These are phyloP conservation scores for Drosophila carrolli DNA, from an alignment of 1,140 invertebrate genomes.

Conservation along the genomic window DNA sequence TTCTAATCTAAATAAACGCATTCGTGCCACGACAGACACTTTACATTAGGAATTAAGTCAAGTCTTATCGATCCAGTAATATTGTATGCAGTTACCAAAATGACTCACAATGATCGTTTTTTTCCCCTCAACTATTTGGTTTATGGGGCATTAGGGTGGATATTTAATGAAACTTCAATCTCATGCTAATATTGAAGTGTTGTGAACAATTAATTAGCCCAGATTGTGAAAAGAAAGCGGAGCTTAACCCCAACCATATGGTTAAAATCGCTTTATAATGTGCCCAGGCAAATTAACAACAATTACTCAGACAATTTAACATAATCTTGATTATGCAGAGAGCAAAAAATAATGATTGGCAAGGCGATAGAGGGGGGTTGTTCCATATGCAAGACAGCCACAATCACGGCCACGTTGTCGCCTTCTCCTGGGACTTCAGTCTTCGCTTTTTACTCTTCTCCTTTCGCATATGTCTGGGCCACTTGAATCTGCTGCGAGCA, in stretches of 20 bases:
- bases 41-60: slow-evolving; percentile 9
- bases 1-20: slow-evolving; percentile 1
- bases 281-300: slow-evolving; percentile 76
- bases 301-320: slow-evolving; percentile 82
- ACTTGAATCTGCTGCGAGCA: slow-evolving; percentile 53
- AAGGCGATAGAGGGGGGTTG: slow-evolving; percentile 19
- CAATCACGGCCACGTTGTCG: slow-evolving; percentile 51
- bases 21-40: slow-evolving; percentile 8
- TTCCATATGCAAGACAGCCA: slow-evolving; percentile 52
- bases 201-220: slow-evolving; percentile 64
- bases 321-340: slow-evolving; percentile 78
- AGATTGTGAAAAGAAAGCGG: slow-evolving; percentile 68
- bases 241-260: slow-evolving; percentile 70
- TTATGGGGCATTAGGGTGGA: slow-evolving; percentile 6
- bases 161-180: slow-evolving; percentile 17
- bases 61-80: slow-evolving; percentile 7
- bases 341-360: slow-evolving; percentile 40
- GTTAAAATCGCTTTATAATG: slow-evolving; percentile 77
- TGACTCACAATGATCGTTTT: slow-evolving; percentile 13
- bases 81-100: not conserved
- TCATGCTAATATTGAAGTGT: slow-evolving; percentile 37
- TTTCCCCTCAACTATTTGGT: slow-evolving; percentile 1
- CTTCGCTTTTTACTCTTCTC: slow-evolving; percentile 6
- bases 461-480: slow-evolving; percentile 59
- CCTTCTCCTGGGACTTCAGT: slow-evolving; percentile 20